Evolutionary conservation across 1,140 invertebrate species (phyloP).

Genomic region (Drosophila ananassae): DNA sequence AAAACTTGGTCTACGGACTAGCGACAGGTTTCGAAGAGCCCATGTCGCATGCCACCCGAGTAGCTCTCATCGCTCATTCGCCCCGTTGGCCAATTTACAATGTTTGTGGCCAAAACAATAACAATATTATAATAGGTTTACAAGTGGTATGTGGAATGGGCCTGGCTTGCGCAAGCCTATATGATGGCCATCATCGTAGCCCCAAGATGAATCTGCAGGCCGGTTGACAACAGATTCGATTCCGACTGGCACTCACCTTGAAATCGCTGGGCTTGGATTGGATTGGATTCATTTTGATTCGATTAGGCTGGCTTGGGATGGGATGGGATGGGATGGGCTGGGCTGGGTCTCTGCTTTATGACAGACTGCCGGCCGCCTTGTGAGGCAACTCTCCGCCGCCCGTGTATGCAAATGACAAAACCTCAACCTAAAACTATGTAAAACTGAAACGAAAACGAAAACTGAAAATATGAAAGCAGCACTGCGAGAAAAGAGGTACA

Average conservation of each 20-base stretch:
- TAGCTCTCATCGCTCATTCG: conserved; percentile 17
- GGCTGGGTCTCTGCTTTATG: conserved; percentile 24
- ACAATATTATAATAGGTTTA: conserved; percentile 18
- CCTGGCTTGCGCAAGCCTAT: conserved; percentile 19
- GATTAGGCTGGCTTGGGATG: conserved; percentile 9
- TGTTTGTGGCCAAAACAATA: conserved; percentile 21
- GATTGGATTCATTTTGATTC: not conserved
- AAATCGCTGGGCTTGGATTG: conserved; percentile 17
- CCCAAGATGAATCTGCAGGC: not conserved
- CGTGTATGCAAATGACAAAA: conserved; percentile 48
- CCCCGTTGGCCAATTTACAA: conserved; percentile 35
- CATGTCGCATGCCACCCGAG: not conserved
- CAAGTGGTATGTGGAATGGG: conserved; percentile 4
- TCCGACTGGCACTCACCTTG: conserved; percentile 28
- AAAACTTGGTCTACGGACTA: not conserved
- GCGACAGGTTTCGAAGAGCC: no score
- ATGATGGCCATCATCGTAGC: conserved; percentile 14
- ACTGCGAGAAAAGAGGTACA: not conserved
- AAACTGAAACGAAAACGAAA: conserved; percentile 21
- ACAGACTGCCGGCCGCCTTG: conserved; percentile 40
- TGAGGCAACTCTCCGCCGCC: conserved; percentile 28
- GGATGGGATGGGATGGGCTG: conserved; percentile 5
- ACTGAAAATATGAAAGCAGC: conserved; percentile 38
- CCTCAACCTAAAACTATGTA: conserved; percentile 5
- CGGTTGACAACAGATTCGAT: conserved; percentile 47